phyloP scores from a whole-genome alignment of 2,113 vertebrate genomes.

The Xenotilapia flavipinnis region DNA sequence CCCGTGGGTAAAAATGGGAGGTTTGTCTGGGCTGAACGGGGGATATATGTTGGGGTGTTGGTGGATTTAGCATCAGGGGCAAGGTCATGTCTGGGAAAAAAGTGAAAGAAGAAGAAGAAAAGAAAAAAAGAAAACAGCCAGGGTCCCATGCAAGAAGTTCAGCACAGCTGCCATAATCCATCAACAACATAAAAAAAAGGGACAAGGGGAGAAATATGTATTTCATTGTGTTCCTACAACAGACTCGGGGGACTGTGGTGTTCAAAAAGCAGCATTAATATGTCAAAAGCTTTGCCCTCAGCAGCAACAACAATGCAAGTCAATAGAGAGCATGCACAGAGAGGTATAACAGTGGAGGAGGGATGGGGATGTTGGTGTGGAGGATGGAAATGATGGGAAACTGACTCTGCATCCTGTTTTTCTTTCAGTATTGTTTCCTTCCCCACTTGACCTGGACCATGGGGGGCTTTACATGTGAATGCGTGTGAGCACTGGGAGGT shows the following conservation, averaged over 20 bases:
- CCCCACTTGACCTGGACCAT: constrained; percentile 10
- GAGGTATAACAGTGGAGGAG: neutral
- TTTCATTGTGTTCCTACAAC: constrained; percentile 63
- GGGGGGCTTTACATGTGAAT: constrained; percentile 1
- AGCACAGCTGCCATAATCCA: constrained; percentile 57
- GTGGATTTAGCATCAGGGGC: constrained; percentile 47
- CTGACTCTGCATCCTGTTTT: constrained; percentile 67
- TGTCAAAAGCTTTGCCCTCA: constrained; percentile 67
- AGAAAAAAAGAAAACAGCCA: neutral
- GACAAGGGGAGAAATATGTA: constrained; percentile 24
- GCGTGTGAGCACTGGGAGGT: neutral
- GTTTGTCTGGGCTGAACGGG: neutral
- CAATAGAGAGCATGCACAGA: constrained; percentile 20
- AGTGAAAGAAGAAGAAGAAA: neutral
- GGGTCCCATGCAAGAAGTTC: constrained; percentile 13
- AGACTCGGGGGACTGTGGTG: constrained; percentile 6
- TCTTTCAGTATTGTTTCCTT: constrained; percentile 73
- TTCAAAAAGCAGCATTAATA: constrained; percentile 57
- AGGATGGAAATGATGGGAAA: constrained; percentile 57
- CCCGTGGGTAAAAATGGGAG: neutral
- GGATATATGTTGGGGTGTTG: neutral
- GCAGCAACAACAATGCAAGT: constrained; percentile 57
- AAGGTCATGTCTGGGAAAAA: constrained; percentile 57
- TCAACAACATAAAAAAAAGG: constrained; percentile 5
- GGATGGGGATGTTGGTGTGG: neutral